These are phyloP conservation scores for Copidosoma aretas DNA, from an alignment of 2,888 invertebrate species.

Conservation along the genomic window DNA sequence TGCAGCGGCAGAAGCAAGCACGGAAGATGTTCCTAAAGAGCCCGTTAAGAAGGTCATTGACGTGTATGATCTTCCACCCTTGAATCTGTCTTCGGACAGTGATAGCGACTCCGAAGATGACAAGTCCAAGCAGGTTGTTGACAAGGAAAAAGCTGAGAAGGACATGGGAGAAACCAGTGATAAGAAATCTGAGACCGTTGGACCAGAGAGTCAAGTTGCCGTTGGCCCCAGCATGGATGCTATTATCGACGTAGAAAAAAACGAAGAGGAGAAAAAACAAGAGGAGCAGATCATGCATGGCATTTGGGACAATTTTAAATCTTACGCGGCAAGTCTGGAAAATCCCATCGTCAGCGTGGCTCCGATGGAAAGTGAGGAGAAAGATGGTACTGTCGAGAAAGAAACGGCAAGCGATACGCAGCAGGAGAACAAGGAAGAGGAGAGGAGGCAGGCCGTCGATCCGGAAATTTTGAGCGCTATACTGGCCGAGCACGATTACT, in stretches of 20 bases:
- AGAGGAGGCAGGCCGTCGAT: constrained; percentile 40
- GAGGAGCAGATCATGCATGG: constrained; percentile 72
- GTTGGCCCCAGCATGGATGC: constrained; percentile 28
- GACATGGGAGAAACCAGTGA: constrained; percentile 47
- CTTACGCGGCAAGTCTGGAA: constrained; percentile 75
- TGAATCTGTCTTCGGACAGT: constrained; percentile 82
- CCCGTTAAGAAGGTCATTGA: constrained; percentile 66
- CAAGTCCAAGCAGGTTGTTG: constrained; percentile 45
- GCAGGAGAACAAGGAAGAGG: not conserved
- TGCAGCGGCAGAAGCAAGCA: constrained; percentile 38
- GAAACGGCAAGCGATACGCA: not conserved
- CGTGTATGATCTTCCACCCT: constrained; percentile 76
- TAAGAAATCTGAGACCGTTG: constrained; percentile 17
- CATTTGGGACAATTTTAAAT: constrained; percentile 80
- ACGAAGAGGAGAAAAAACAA: constrained; percentile 63
- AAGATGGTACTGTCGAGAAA: not conserved
- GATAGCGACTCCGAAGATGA: constrained; percentile 73
- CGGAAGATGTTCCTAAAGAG: constrained; percentile 54
- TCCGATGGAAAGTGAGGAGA: not conserved
- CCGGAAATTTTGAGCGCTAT: constrained; percentile 56
- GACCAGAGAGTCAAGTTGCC: constrained; percentile 19
- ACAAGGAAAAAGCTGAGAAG: constrained; percentile 14
- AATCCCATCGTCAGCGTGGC: constrained; percentile 35
- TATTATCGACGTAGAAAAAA: constrained; percentile 52
- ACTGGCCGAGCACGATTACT: constrained; percentile 78